Base-by-base conservation (phyloP, 1,140 invertebrate genomes). In the Drosophila sp. region DNA sequence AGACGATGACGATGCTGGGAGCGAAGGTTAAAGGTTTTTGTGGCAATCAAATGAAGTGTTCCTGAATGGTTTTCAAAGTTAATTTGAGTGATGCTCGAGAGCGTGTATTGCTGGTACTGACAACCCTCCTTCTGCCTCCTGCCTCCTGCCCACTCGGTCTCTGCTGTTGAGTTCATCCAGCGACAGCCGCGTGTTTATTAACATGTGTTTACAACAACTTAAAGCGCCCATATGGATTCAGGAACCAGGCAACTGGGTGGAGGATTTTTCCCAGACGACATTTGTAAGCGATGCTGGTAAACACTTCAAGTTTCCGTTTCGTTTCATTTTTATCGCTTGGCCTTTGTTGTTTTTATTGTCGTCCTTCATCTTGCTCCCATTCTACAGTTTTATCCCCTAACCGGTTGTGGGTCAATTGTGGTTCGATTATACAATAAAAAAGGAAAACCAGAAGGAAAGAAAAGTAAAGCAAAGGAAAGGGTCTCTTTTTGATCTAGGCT, bases 11-110 rank as follows among this genome's bases (percentile, higher is more conserved):
- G 38, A 32, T 58, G 33, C 55, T 44, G 27, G 35, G 25, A 25
- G 33, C 44, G 47, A 30, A 58, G 10, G 60, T 44, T 57, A 69
- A 47, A 71, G 62, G 69, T 83, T 83, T 81, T 70, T 76, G 81
- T 77, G 80, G 82, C 87, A 90, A 90, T 90, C 87, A 90, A 90
- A 90, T 90, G 87, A 90, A 90, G 87, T 90, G 87, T 90, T 90
- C 87, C 87, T 90, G 87, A 90, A 90, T 90, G 87, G 87, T 90
- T 90, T 90, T 90, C 80, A 90, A 90, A 90, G 87, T 90, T 90
- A 90, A 90, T 90, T 90, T 90, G 87, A 90, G 82, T 90, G 87
- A 90, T 90, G 87, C 87, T 90, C 84, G 64, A 87, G 65, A 55
- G 57, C 60, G n/a, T 56, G 74, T 40, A 60, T 55, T 79, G 69